phyloP scores from a whole-genome alignment of 1,140 invertebrate species.

The Varroa destructor region DNA sequence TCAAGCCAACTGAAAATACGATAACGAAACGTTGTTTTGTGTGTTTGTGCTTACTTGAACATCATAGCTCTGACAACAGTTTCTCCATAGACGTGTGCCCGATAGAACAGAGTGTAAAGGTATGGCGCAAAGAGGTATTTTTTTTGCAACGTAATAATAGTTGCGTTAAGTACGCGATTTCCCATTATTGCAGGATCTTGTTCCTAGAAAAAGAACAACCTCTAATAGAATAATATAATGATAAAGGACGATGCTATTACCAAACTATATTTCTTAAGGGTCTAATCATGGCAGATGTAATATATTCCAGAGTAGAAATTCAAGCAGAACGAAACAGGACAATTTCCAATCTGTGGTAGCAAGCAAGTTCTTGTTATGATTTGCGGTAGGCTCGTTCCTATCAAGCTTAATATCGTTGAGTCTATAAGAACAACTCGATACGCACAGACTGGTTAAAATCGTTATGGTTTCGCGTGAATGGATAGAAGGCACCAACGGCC shows the following conservation, averaged over 20 bases:
- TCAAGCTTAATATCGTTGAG: too few relatives aligned
- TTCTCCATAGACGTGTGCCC: slow-evolving; percentile 53
- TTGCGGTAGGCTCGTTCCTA: too few relatives aligned
- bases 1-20: too few relatives aligned
- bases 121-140: slow-evolving; percentile 64
- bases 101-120: slow-evolving; percentile 50
- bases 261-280: too few relatives aligned
- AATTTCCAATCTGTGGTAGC: too few relatives aligned
- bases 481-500: slow-evolving; percentile 47
- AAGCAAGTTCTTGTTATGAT: too few relatives aligned
- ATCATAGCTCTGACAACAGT: slow-evolving; percentile 63
- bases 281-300: too few relatives aligned
- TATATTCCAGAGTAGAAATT: too few relatives aligned
- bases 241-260: too few relatives aligned
- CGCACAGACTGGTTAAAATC: slow-evolving; percentile 48
- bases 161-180: slow-evolving; percentile 49
- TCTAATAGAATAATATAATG: too few relatives aligned
- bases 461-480: slow-evolving; percentile 68
- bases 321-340: too few relatives aligned
- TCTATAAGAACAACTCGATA: neutral
- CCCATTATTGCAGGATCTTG: slow-evolving; percentile 66
- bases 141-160: slow-evolving; percentile 49
- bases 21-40: too few relatives aligned
- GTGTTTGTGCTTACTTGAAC: slow-evolving; percentile 48
- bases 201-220: slow-evolving; percentile 43